phyloP scores from a whole-genome alignment of 1,140 invertebrate species.

The Pemphigus obesinymphae region DNA sequence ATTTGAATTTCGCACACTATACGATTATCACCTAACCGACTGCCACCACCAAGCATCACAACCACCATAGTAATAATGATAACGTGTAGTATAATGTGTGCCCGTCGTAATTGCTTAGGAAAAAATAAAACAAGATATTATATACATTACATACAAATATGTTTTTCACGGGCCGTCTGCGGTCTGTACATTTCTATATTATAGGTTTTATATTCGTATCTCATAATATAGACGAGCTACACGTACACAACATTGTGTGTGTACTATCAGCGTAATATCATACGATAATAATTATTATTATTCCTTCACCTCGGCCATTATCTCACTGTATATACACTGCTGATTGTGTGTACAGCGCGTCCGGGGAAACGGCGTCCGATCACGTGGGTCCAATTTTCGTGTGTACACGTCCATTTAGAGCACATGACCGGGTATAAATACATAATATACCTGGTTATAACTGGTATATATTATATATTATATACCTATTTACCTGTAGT shows the following conservation, averaged over 20 bases:
- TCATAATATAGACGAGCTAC: background rate
- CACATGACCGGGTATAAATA: background rate
- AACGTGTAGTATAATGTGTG: too few species aligned
- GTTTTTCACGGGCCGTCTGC: background rate
- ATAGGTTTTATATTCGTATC: background rate
- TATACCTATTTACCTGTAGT: background rate
- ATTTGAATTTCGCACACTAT: too few species aligned
- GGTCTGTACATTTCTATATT: background rate
- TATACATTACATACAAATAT: too few species aligned
- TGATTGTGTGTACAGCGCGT: background rate
- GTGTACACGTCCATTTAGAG: background rate
- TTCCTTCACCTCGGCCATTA: background rate
- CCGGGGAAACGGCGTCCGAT: background rate
- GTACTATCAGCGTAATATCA: background rate
- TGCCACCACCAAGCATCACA: too few species aligned
- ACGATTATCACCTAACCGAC: too few species aligned
- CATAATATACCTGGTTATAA: background rate
- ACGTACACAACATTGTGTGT: background rate
- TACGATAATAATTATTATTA: background rate
- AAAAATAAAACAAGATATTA: too few species aligned
- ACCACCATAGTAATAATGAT: too few species aligned
- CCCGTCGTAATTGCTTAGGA: too few species aligned
- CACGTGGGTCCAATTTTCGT: slow-evolving; percentile 16
- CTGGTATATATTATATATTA: background rate
- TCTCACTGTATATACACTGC: background rate